Conservation (phyloP, 2,113 vertebrate species). For the Ameiurus melas region DNA sequence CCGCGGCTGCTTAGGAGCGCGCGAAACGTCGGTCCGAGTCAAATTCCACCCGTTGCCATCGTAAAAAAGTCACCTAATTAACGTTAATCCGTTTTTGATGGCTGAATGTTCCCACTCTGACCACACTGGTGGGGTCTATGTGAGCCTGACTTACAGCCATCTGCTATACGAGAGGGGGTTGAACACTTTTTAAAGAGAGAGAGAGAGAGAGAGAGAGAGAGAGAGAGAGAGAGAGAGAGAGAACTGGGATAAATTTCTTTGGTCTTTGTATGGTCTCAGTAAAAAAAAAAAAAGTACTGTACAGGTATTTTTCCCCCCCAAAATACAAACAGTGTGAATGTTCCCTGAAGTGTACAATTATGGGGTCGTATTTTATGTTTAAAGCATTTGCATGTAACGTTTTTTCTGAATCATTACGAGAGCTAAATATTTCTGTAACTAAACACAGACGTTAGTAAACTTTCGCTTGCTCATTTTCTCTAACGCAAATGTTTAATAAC, state of each 20-base stretch:
- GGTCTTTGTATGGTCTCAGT: not conserved
- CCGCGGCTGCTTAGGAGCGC: conserved; percentile 40
- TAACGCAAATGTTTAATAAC: conserved; percentile 23
- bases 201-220: too few relatives aligned
- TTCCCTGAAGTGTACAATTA: not conserved
- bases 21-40: conserved; percentile 48
- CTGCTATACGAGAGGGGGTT: conserved; percentile 20
- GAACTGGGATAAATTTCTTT: not conserved
- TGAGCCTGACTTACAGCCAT: conserved; percentile 48
- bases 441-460: conserved; percentile 22
- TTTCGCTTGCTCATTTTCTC: not conserved
- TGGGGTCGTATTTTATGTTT: not conserved
- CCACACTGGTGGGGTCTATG: conserved; percentile 49
- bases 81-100: conserved; percentile 57
- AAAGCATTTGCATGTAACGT: not conserved
- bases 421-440: conserved; percentile 24
- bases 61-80: conserved; percentile 57
- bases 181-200: not conserved
- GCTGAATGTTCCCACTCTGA: conserved; percentile 52
- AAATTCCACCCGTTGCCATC: conserved; percentile 54
- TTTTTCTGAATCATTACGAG: not conserved
- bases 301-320: not conserved
- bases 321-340: not conserved
- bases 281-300: not conserved
- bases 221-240: too few relatives aligned